Base-by-base conservation (phyloP, 2,888 invertebrate genomes). In the Agrotis puta region DNA sequence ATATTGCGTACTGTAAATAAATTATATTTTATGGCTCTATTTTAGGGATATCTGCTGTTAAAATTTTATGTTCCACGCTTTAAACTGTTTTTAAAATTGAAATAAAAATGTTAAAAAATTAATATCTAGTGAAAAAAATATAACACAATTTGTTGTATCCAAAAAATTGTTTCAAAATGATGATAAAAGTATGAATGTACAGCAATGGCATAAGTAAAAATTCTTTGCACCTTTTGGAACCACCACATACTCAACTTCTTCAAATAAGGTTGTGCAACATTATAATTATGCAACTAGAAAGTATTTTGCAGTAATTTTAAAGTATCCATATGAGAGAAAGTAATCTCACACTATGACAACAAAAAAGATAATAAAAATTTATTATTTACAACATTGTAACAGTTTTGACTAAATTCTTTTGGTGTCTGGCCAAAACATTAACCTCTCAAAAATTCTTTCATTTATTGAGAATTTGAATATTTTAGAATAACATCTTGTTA, bases 201-300 rank as follows among this genome's bases (percentile, higher is more conserved):
- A n/a, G 11, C 14, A n/a, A 43, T 39, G 47, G 48, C 16, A 33
- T n/a, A 1, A 57, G 27, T 18, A 14, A 50, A 66, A 53, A 53
- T 27, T 33, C 0, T 58, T 67, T 0, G 0, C 67, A 53, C 59
- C 4, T 58, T 39, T 20, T 47, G 13, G 56, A 59, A 47, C 54
- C 1, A 27, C 54, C 50, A 65, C 63, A 50, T 47, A 39, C 39
- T 77, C 27, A 16, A 18, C 39, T 20, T 48, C 16, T 71, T 51
- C 57, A 59, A 77, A 74, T 24, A 79, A 75, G 70, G 74, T 78
- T 68, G 54, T 81, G 39, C 11, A 2, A 65, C 70, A 50, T 69
- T 27, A 69, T 56, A n/a, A n/a, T n/a, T n/a, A 66, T 70, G 56
- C 63, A 82, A 71, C 64, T 87, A 87, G 88, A 88, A 88, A 88